Percentiles rank a stretch among this genome's conserved stretches.
phyloP scores from a whole-genome alignment of 2,888 invertebrate genomes.

The Zele albiditarsus region DNA sequence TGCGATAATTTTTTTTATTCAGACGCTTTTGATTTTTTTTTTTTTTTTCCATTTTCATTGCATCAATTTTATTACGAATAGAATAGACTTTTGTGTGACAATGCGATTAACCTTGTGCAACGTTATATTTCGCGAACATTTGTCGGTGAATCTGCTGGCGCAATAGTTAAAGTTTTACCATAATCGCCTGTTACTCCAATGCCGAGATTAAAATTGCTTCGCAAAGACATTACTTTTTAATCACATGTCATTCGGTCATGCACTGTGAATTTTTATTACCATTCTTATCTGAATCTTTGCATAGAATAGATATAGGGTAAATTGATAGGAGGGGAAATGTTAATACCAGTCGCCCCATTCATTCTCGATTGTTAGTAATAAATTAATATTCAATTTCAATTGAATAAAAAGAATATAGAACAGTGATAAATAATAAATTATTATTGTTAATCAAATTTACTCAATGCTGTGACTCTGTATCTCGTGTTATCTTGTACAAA shows the following conservation, averaged over 20 bases:
- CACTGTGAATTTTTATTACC: not conserved
- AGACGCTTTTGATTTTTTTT: too few species aligned
- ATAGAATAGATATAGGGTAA: not conserved
- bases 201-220: not conserved
- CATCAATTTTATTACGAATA: not conserved
- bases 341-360: not conserved
- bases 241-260: not conserved
- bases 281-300: not conserved
- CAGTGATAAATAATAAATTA: not conserved
- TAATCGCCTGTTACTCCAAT: not conserved
- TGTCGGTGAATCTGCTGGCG: not conserved
- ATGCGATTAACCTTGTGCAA: not conserved
- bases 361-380: not conserved
- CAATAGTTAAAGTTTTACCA: not conserved
- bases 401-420: not conserved
- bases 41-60: not conserved
- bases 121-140: not conserved
- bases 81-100: not conserved
- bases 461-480: conserved; percentile 4
- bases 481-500: not conserved
- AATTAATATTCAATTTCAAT: not conserved
- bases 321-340: not conserved
- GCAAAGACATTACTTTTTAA: not conserved
- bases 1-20: not conserved
- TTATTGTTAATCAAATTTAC: not conserved